A percentile compares a stretch with the other conserved stretches of the same genome.
Conservation (phyloP, 2,797 vertebrate species). For the Hybognathus amarus region DNA sequence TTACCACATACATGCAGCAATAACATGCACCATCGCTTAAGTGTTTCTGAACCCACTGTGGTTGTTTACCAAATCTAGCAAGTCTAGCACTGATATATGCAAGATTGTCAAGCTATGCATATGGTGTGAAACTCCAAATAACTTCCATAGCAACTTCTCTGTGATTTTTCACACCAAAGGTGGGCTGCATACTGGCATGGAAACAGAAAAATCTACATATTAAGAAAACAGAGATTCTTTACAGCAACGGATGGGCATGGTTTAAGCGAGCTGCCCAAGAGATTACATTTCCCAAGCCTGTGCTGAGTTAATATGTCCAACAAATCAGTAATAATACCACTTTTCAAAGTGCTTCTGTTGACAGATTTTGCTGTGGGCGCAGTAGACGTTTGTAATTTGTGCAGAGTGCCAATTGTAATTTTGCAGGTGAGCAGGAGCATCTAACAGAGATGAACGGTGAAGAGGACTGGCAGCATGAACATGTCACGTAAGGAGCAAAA, state of each 20-base stretch:
- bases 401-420: conserved; percentile 33
- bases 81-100: conserved; percentile 19
- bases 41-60: neutral
- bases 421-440: conserved; percentile 27
- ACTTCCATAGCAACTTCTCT: conserved; percentile 24
- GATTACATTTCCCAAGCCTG: neutral
- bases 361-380: conserved; percentile 28
- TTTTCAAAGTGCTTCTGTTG: conserved; percentile 19
- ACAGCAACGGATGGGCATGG: neutral
- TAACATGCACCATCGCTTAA: neutral
- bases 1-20: neutral
- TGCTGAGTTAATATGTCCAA: neutral
- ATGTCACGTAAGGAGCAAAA: conserved; percentile 33
- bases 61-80: conserved; percentile 9
- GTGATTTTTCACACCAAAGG: conserved; percentile 39
- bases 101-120: conserved; percentile 28
- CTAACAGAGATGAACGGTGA: conserved; percentile 24
- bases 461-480: conserved; percentile 1
- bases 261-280: conserved; percentile 23
- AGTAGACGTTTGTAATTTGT: conserved; percentile 26
- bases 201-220: conserved; percentile 22
- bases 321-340: conserved; percentile 11
- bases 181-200: conserved; percentile 13
- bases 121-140: conserved; percentile 34
- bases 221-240: conserved; percentile 22